Base-by-base conservation (phyloP, 2,797 vertebrate genomes). In the Limnodromus scolopaceus region DNA sequence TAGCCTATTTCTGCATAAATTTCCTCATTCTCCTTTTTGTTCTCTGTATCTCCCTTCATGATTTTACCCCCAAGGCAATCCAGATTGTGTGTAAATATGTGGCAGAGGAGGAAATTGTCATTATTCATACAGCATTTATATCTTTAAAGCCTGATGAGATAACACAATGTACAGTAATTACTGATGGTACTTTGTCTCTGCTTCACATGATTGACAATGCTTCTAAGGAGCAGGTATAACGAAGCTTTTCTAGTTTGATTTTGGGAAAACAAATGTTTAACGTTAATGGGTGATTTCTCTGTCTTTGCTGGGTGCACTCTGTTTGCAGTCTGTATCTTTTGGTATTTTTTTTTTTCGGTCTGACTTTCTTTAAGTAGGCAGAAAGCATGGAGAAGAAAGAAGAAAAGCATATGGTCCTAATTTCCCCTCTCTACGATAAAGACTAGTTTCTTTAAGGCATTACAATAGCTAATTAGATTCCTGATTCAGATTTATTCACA, bases 381-480 rank as follows among this genome's bases (percentile, higher is more conserved):
- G 92, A 87, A 41, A 84, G 25, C 17, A 46, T 32, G 74, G 71
- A 76, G 74, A 79, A 85, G 49, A 46, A 81, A 76, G 70, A 61
- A 61, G 49, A 84, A 63, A 72, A 93, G 23, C 70, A 57, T 88
- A 53, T 91, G 87, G 55, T 91, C 88, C 30, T 49, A 28, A 84
- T 94, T 96, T 96, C 79, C 83, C 58, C 18, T 76, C 34, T 70
- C 38, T 87, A 6, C 85, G 71, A 68, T 92, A 94, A 94, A 95
- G 53, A 55, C 84, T 57, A 15, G 45, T 85, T 89, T 89, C 81
- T 85, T 92, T 84, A 88, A 85, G 74, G 65, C 68, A 95, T 70
- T 79, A 88, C 84, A 87, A 87, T 86, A 76, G 91, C 91, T 96
- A 91, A 95, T 96, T 96, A 91, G 57, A 63, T 86, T 87, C 86